Conservation (phyloP, 2,888 invertebrate genomes). For the Pristionchus japonicus region DNA sequence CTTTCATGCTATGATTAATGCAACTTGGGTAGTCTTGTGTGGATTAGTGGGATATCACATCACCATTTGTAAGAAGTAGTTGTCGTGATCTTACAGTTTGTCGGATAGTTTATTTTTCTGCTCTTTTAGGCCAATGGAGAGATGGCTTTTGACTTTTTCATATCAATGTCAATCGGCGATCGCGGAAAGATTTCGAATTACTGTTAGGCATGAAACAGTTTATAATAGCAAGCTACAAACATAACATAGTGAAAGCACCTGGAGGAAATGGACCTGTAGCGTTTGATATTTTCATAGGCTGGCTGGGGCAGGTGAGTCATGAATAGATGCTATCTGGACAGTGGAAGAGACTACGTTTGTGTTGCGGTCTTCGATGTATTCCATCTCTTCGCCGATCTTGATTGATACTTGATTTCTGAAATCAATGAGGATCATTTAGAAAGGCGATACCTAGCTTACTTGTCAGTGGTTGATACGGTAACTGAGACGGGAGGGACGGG, state of each 20-base stretch:
- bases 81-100: no score
- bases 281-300: not conserved
- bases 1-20: no score
- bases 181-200: no score
- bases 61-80: no score
- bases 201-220: not conserved
- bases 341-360: slow-evolving; percentile 67
- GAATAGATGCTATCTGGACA: slow-evolving; percentile 64
- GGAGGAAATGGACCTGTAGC: not conserved
- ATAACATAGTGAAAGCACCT: slow-evolving; percentile 38
- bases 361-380: slow-evolving; percentile 67
- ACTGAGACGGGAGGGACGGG: slow-evolving; percentile 13
- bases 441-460: not conserved
- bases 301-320: slow-evolving; percentile 55
- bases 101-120: no score
- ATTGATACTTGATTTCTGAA: slow-evolving; percentile 40
- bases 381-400: slow-evolving; percentile 54
- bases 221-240: not conserved
- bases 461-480: slow-evolving; percentile 11
- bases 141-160: no score
- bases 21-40: no score
- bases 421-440: not conserved
- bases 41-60: no score
- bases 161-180: no score
- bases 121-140: no score